phyloP scores from a whole-genome alignment of 2,797 vertebrate species.

The Avahi laniger region DNA sequence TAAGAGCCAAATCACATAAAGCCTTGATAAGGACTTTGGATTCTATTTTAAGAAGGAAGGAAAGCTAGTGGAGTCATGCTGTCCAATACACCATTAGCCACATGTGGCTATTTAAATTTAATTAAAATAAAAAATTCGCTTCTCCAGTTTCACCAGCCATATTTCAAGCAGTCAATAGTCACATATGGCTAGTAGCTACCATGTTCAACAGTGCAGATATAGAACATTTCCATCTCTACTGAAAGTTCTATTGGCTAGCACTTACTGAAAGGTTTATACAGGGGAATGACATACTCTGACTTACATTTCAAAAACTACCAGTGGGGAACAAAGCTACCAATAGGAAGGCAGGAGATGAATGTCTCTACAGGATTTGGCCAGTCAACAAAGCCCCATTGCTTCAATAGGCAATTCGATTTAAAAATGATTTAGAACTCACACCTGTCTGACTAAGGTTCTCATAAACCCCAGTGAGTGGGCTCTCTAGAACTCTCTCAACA shows the following conservation, averaged over 20 bases:
- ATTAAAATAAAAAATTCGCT: not conserved
- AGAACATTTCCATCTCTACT: not conserved
- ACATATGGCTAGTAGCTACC: not conserved
- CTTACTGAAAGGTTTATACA: not conserved
- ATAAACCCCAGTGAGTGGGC: not conserved
- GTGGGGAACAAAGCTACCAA: not conserved
- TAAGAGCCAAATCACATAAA: not conserved
- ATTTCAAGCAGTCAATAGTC: not conserved
- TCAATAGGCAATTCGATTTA: not conserved
- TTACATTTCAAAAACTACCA: not conserved
- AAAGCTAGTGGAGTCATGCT: not conserved
- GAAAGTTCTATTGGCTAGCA: not conserved
- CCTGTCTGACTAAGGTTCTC: not conserved
- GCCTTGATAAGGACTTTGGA: not conserved
- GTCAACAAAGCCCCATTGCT: not conserved
- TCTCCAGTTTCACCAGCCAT: not conserved
- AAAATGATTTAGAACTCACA: not conserved
- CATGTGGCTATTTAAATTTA: not conserved
- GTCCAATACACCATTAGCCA: not conserved
- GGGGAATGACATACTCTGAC: not conserved
- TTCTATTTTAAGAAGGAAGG: slow-evolving; percentile 30
- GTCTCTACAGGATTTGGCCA: not conserved
- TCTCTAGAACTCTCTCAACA: not conserved
- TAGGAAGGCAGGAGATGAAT: not conserved
- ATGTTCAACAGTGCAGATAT: not conserved